A percentile compares a stretch with the other conserved stretches of the same genome.
Evolutionary conservation across 2,888 invertebrate species (phyloP).

Genomic region (Netelia fuscicornis): DNA sequence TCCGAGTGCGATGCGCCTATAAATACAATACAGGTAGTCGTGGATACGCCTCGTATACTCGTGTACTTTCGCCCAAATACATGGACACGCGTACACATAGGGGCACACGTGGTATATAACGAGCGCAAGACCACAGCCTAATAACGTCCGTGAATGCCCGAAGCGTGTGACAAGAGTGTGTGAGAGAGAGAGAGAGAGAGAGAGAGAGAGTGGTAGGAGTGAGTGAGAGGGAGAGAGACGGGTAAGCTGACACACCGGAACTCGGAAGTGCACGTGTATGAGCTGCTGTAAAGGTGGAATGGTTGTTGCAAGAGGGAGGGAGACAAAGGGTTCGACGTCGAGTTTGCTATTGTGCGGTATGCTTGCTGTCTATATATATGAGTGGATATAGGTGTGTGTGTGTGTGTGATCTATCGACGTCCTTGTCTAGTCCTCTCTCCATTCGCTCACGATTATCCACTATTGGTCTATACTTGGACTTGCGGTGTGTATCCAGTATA

Average conservation of each 20-base stretch:
- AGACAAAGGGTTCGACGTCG: slow-evolving; percentile 52
- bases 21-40: slow-evolving; percentile 26
- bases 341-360: slow-evolving; percentile 60
- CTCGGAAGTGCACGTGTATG: slow-evolving; percentile 65
- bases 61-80: slow-evolving; percentile 36
- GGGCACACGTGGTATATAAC: background rate
- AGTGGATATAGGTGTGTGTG: background rate
- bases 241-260: slow-evolving; percentile 59
- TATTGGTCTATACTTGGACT: slow-evolving; percentile 37
- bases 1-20: slow-evolving; percentile 6
- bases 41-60: slow-evolving; percentile 27
- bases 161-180: slow-evolving; percentile 20
- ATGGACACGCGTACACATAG: background rate
- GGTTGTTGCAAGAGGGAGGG: slow-evolving; percentile 25
- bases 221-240: background rate
- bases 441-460: slow-evolving; percentile 36
- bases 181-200: slow-evolving; percentile 1
- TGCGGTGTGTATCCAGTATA: slow-evolving; percentile 34
- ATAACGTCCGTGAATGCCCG: slow-evolving; percentile 36
- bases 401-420: background rate
- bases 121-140: background rate
- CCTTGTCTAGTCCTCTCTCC: slow-evolving; percentile 27
- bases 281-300: slow-evolving; percentile 38
- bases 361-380: background rate
- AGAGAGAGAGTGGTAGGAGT: background rate